Evolutionary conservation across 1,140 invertebrate genomes (phyloP).

Genomic region (Diplogasteroides magnus): DNA sequence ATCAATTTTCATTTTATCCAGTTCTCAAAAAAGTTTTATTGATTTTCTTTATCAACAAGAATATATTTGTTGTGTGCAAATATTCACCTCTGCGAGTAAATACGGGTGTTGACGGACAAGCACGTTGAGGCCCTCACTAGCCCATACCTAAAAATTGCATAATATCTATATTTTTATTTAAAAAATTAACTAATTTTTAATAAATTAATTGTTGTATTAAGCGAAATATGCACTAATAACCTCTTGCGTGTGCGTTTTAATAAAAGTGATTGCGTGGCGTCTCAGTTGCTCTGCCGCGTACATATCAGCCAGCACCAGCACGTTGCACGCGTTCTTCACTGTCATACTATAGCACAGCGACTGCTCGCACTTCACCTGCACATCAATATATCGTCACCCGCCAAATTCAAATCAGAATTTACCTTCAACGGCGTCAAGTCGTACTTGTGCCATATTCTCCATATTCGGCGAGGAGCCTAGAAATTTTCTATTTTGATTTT

Average conservation of each 20-base stretch:
- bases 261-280: conserved; percentile 96
- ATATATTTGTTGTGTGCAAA: no score
- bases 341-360: conserved; percentile 87
- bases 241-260: conserved; percentile 96
- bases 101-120: conserved; percentile 94
- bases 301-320: conserved; percentile 90
- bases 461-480: conserved; percentile 71
- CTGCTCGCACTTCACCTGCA: conserved; percentile 98
- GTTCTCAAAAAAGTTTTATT: not conserved
- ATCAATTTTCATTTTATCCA: no score
- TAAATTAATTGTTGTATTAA: not conserved
- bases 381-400: not conserved
- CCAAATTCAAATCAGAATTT: not conserved
- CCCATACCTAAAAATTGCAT: conserved; percentile 64
- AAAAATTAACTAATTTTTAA: not conserved
- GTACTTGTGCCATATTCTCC: conserved; percentile 80
- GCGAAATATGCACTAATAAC: conserved; percentile 59
- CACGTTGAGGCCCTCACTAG: conserved; percentile 90
- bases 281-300: conserved; percentile 97
- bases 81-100: conserved; percentile 79
- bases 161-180: not conserved
- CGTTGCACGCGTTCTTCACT: conserved; percentile 92
- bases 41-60: no score
- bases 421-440: conserved; percentile 35
- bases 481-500: not conserved